Base-by-base conservation (phyloP, 2,797 vertebrate genomes). In the Xerus rutilus region DNA sequence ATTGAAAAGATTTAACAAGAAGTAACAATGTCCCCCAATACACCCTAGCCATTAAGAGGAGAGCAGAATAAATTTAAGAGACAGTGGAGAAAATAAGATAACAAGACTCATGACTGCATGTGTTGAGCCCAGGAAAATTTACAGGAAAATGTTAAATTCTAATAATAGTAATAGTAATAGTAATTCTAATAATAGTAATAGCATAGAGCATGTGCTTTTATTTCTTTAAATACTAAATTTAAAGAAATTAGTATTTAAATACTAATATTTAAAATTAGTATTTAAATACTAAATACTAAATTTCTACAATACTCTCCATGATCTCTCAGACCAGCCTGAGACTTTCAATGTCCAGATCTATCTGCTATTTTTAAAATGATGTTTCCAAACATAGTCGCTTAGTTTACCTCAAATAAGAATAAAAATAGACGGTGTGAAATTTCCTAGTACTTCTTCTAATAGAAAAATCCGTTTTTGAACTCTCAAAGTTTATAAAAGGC, bases 301-400 rank as follows among this genome's bases (percentile, higher is more conserved):
- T n/a, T n/a, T 49, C 52, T 20, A 0, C 57, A 69, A 11, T 12
- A 18, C 13, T 35, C 2, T 28, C 52, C 21, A 1, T 1, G 54
- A 30, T 57, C 47, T 79, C 39, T 62, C 32, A 64, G 43, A 30
- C 45, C 72, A 83, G 9, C 57, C 35, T 14, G n/a, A 32, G 21
- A 45, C 8, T 91, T 88, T 82, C 39, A 28, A 67, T 81, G 67
- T 96, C 54, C 79, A 93, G 23, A 43, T 74, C 25, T 52, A 89
- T 43, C 62, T 45, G 35, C 39, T 35, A 88, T 76, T 83, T 82
- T 91, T 86, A 43, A 81, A 93, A 87, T 25, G 10, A 7, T 72
- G 94, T 84, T 92, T 82, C 23, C 49, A 93, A 87, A 59, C 10
- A 39, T 28, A 65, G 0, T 54, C 1, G 67, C 21, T 47, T 15